Evolutionary conservation across 2,113 vertebrate species (phyloP), one percentile per base, ranked within the genome.

Genomic region (Illadopsis cleaveri): DNA sequence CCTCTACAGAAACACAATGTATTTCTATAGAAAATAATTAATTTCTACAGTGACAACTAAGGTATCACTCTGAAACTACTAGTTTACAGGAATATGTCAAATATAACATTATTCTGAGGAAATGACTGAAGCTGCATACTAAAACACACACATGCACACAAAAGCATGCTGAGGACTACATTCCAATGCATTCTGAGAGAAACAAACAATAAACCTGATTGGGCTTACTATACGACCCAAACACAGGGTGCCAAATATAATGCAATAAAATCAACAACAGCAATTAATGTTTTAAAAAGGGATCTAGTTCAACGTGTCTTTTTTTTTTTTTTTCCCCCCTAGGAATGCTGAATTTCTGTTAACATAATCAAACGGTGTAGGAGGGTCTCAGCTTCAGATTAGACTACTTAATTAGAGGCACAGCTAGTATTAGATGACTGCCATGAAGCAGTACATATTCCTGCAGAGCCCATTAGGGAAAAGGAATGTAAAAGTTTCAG

Each of bases 381-480:
- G 92, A 94, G 38, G 94, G 89, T 95, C 91, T 96, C 57, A 93
- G 94, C 96, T 95, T 97, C 86, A 96, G 72, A 91, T 21, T 65
- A 90, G 80, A 95, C 42, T 95, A 96, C 50, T 93, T 79, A 85
- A 76, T 57, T 95, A 94, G 64, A 94, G 82, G 87, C 83, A 91
- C 90, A 89, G 50, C 35, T 91, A 94, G 24, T 53, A 47, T 33
- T 50, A 42, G 23, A 91, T 80, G 93, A 95, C 42, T 94, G 84
- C 70, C 56, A 44, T 27, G 73, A 91, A 86, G 73, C 90, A 93
- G 77, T 3, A 89, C 6, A 23, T 60, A 68, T 44, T 83, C 79
- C 96, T 94, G 75, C 75, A 84, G 35, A 96, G 90, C 40, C 80
- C 77, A 75, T 72, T 44, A 82, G 45, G 68, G 28, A 94, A 83